These are phyloP conservation scores for Adelognathus sp. DNA, from an alignment of 2,888 invertebrate species.

Conservation along the genomic window DNA sequence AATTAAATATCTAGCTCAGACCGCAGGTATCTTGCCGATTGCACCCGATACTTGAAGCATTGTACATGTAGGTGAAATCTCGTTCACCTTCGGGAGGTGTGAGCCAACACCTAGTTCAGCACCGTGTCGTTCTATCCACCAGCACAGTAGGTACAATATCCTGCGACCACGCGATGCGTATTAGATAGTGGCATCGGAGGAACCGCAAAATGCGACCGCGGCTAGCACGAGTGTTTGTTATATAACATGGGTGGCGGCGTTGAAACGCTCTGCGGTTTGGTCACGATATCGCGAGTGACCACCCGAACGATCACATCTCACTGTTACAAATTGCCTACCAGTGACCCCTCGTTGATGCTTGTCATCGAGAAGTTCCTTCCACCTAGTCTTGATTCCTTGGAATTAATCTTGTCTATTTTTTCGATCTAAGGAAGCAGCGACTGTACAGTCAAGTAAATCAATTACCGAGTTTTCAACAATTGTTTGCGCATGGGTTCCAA, in stretches of 20 bases:
- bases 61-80: not conserved
- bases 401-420: too few relatives aligned
- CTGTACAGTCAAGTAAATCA: too few relatives aligned
- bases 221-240: slow-evolving; percentile 44
- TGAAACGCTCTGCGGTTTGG: slow-evolving; percentile 36
- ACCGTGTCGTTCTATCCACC: slow-evolving; percentile 20
- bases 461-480: too few relatives aligned
- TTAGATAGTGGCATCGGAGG: slow-evolving; percentile 26
- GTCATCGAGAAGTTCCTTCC: not conserved
- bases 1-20: slow-evolving; percentile 17
- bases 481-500: too few relatives aligned
- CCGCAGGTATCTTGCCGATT: slow-evolving; percentile 21
- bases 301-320: slow-evolving; percentile 13
- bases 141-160: too few relatives aligned
- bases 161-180: slow-evolving; percentile 18
- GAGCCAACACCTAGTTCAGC: slow-evolving; percentile 20
- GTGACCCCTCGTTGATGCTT: not conserved
- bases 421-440: too few relatives aligned
- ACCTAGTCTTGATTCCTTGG: too few relatives aligned
- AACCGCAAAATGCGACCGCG: slow-evolving; percentile 54
- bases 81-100: not conserved
- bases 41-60: not conserved
- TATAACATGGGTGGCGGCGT: slow-evolving; percentile 4
- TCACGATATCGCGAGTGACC: slow-evolving; percentile 29
- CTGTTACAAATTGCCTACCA: not conserved